Conservation (phyloP, 2,797 vertebrate genomes). For the Protonibea diacanthus region DNA sequence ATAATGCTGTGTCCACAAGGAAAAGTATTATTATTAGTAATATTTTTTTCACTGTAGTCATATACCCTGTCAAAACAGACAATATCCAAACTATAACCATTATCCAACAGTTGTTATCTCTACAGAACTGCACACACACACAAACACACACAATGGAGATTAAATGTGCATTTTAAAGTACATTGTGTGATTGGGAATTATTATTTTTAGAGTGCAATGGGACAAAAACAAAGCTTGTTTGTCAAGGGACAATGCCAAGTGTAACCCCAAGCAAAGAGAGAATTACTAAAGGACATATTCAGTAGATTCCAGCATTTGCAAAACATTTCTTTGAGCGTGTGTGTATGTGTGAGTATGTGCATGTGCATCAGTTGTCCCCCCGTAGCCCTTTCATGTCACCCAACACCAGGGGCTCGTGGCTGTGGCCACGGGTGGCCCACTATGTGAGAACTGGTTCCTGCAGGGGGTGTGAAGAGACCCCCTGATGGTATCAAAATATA, state of each 20-base stretch:
- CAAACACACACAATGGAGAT: background rate
- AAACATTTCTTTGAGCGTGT: slow-evolving; percentile 58
- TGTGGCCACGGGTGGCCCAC: slow-evolving; percentile 70
- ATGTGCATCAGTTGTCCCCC: slow-evolving; percentile 67
- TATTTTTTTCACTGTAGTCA: background rate
- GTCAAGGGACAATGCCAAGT: slow-evolving; percentile 63
- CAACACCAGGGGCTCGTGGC: slow-evolving; percentile 67
- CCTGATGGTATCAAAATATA: slow-evolving; percentile 79
- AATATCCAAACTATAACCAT: background rate
- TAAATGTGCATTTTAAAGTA: slow-evolving; percentile 1
- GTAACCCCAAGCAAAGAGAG: slow-evolving; percentile 52
- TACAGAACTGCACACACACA: background rate
- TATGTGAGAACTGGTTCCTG: slow-evolving; percentile 81
- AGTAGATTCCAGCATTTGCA: slow-evolving; percentile 51
- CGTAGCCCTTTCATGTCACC: slow-evolving; percentile 76
- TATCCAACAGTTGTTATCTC: background rate
- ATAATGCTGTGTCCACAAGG: background rate
- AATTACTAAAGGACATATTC: slow-evolving; percentile 64
- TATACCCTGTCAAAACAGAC: background rate
- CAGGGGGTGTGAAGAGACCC: slow-evolving; percentile 81
- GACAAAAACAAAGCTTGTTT: slow-evolving; percentile 49
- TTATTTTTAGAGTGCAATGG: slow-evolving; percentile 39
- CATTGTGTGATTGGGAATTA: slow-evolving; percentile 11
- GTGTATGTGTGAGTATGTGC: slow-evolving; percentile 22
- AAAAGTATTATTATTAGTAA: background rate